Percentiles rank a stretch among this genome's conserved stretches.
Conservation (phyloP, 2,113 vertebrate species). For the Sylvia atricapilla region DNA sequence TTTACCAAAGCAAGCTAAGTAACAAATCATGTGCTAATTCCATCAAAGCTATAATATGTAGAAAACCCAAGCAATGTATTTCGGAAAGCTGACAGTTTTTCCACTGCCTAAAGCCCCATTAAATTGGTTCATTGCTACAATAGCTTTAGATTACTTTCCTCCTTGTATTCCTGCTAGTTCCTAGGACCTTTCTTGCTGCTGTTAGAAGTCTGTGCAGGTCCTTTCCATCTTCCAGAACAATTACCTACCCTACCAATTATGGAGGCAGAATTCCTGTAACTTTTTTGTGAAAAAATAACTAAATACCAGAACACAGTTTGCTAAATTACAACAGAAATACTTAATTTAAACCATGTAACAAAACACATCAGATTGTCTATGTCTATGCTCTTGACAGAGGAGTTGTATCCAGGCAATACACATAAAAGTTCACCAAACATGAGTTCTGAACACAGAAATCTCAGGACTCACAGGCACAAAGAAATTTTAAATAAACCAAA, state of each 20-base stretch:
- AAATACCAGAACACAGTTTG: background rate
- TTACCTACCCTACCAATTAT: background rate
- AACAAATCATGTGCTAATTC: constrained; percentile 1
- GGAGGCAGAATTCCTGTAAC: background rate
- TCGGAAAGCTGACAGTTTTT: background rate
- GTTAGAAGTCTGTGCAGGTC: background rate
- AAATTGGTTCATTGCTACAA: background rate
- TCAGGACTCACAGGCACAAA: background rate
- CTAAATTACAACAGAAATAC: background rate
- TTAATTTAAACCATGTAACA: background rate
- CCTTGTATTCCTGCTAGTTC: background rate
- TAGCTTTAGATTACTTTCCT: background rate
- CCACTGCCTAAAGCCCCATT: background rate
- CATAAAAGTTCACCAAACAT: background rate
- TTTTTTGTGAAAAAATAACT: background rate
- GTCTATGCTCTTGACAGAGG: background rate
- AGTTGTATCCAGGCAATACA: background rate
- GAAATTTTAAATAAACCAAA: background rate
- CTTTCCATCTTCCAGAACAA: background rate
- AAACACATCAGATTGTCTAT: background rate
- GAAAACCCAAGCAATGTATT: background rate
- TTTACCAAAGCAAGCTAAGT: background rate
- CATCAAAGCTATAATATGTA: background rate
- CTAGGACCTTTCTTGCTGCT: background rate
- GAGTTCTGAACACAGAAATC: background rate